These are phyloP conservation scores for Aphelocoma californica DNA, from an alignment of 2,797 vertebrate genomes.

Conservation along the genomic window DNA sequence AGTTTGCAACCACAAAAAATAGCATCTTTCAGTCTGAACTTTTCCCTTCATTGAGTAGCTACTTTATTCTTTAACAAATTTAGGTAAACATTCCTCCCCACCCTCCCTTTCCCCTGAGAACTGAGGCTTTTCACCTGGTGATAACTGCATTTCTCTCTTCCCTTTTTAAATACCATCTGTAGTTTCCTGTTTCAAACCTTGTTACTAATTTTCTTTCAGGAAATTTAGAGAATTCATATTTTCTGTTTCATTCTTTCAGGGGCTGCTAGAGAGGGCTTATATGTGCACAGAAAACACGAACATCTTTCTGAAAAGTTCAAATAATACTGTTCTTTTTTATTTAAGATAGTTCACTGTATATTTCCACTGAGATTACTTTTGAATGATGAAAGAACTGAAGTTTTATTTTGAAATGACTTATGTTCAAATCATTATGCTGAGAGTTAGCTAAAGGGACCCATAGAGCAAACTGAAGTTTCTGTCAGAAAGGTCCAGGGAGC, in stretches of 20 bases:
- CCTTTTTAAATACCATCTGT: neutral
- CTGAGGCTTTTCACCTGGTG: neutral
- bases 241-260: neutral
- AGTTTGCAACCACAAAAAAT: neutral
- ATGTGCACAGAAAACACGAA: neutral
- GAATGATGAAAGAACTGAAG: neutral
- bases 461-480: neutral
- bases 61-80: neutral
- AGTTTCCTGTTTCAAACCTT: neutral
- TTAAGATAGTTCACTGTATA: neutral
- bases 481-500: neutral
- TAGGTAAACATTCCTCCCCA: neutral
- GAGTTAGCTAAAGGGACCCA: neutral
- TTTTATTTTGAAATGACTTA: neutral
- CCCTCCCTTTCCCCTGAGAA: rapidly evolving
- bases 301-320: neutral
- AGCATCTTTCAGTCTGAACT: neutral
- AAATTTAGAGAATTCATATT: neutral
- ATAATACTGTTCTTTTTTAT: neutral
- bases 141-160: neutral
- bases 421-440: neutral
- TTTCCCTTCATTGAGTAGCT: neutral
- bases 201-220: neutral
- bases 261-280: neutral
- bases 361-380: neutral